Conservation (phyloP, 2,797 vertebrate genomes). For the Neosalanx taihuensis region DNA sequence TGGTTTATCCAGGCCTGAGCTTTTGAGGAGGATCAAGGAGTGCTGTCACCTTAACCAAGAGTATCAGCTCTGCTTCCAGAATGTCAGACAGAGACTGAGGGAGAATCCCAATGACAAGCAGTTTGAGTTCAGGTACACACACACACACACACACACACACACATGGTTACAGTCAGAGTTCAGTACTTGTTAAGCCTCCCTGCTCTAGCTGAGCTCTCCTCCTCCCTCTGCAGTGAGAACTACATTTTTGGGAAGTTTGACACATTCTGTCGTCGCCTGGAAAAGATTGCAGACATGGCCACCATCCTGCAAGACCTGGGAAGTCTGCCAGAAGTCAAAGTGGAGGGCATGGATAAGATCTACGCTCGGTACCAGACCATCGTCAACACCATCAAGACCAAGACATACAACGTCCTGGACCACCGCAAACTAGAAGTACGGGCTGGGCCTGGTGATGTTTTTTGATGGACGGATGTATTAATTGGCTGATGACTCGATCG, state of each 20-base stretch:
- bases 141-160: slow-evolving; percentile 2
- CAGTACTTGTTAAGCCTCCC: too few species aligned
- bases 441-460: background rate
- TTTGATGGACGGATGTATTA: background rate
- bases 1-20: slow-evolving; percentile 60
- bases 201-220: background rate
- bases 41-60: slow-evolving; percentile 73
- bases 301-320: slow-evolving; percentile 73
- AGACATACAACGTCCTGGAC: slow-evolving; percentile 80
- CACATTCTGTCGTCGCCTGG: slow-evolving; percentile 79
- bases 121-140: slow-evolving; percentile 78
- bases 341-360: slow-evolving; percentile 79
- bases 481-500: background rate
- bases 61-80: slow-evolving; percentile 76
- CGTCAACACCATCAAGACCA: slow-evolving; percentile 69
- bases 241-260: slow-evolving; percentile 86
- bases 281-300: slow-evolving; percentile 78
- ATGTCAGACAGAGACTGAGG: slow-evolving; percentile 66
- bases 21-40: slow-evolving; percentile 72
- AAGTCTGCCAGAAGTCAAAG: slow-evolving; percentile 72
- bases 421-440: slow-evolving; percentile 76
- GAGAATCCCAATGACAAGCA: slow-evolving; percentile 65
- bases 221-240: slow-evolving; percentile 72
- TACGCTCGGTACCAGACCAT: slow-evolving; percentile 69
- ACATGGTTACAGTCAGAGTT: background rate